These are phyloP conservation scores for Paramormyrops hopkinsi DNA, from an alignment of 2,797 vertebrate genomes.

Conservation along the genomic window DNA sequence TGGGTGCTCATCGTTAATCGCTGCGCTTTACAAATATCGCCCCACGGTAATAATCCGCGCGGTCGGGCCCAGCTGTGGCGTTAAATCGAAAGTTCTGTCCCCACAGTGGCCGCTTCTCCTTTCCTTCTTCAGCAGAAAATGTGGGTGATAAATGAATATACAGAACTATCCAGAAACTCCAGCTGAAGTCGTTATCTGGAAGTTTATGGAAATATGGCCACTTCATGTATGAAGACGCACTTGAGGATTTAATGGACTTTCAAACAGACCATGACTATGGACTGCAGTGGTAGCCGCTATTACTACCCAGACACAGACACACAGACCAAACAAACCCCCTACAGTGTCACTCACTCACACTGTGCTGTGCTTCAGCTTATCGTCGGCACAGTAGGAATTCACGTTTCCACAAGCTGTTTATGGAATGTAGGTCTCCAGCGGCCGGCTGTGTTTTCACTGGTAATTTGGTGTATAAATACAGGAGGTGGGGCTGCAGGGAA, in stretches of 20 bases:
- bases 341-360: not conserved
- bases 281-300: not conserved
- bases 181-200: not conserved
- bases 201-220: not conserved
- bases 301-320: conserved; percentile 5
- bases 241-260: not conserved
- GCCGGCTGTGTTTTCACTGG: conserved; percentile 19
- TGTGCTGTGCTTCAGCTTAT: not conserved
- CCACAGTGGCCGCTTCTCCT: not conserved
- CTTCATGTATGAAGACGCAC: not conserved
- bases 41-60: not conserved
- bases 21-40: not conserved
- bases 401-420: conserved; percentile 21
- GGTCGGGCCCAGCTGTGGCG: not conserved
- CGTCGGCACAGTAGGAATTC: conserved; percentile 14
- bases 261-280: not conserved
- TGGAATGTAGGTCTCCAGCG: conserved; percentile 18
- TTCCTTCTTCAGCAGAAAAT: not conserved
- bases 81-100: not conserved
- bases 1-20: not conserved
- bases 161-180: not conserved
- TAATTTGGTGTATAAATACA: conserved; percentile 25
- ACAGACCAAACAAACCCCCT: not conserved
- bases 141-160: not conserved
- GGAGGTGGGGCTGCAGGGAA: conserved; percentile 1